phyloP scores from a whole-genome alignment of 2,797 vertebrate species.

The Cheirogaleus major region DNA sequence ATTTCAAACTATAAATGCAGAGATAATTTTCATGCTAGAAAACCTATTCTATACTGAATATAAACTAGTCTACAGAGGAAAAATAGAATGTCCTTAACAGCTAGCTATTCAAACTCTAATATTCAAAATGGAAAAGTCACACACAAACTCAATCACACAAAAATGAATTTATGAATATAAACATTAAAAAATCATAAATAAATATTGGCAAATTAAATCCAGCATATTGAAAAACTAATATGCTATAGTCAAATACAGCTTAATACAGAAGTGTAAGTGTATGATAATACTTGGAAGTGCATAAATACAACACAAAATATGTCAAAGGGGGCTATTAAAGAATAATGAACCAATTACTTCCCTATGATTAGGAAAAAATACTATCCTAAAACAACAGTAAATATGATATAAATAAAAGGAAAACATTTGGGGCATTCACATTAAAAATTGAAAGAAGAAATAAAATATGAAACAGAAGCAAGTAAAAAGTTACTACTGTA shows the following conservation, averaged over 20 bases:
- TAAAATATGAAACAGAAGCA: not conserved
- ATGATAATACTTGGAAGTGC: not conserved
- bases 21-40: not conserved
- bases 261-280: not conserved
- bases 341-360: conserved; percentile 4
- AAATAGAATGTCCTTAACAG: not conserved
- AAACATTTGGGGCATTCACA: no score
- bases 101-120: not conserved
- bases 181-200: not conserved
- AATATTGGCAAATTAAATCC: not conserved
- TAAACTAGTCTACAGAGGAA: not conserved
- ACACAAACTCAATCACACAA: not conserved
- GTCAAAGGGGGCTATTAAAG: not conserved
- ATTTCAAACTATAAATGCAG: not conserved
- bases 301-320: not conserved
- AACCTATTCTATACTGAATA: not conserved
- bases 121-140: not conserved
- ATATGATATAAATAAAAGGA: no score
- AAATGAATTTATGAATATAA: not conserved
- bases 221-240: not conserved
- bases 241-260: not conserved
- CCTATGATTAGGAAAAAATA: not conserved
- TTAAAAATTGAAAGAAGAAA: no score
- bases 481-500: no score
- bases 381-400: no score